Evolutionary conservation across 2,888 invertebrate species (phyloP).

Genomic region (Sarcophaga subvicina): DNA sequence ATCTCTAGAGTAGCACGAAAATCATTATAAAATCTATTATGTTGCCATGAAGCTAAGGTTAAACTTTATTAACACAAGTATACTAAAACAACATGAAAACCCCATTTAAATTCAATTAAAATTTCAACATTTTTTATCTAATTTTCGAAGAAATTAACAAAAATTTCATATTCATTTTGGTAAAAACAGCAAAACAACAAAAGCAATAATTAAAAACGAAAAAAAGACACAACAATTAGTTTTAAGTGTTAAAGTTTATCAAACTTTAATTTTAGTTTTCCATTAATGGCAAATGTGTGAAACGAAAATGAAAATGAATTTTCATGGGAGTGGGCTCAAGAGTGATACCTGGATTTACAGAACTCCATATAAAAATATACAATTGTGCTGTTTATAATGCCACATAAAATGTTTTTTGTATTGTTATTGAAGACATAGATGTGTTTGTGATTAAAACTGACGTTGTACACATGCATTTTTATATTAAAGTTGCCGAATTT

Average conservation of each 20-base stretch:
- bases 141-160: not conserved
- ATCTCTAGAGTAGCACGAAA: not conserved
- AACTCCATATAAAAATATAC: too few relatives aligned
- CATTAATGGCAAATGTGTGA: conserved; percentile 1
- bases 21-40: not conserved
- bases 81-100: not conserved
- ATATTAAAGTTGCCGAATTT: too few relatives aligned
- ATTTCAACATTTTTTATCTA: not conserved
- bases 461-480: too few relatives aligned
- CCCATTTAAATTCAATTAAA: conserved; percentile 34
- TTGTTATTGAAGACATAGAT: too few relatives aligned
- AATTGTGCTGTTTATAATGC: too few relatives aligned
- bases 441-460: too few relatives aligned
- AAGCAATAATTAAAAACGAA: not conserved
- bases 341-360: too few relatives aligned
- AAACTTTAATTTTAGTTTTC: not conserved
- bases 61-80: too few relatives aligned
- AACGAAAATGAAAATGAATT: not conserved
- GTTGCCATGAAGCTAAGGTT: not conserved
- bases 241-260: conserved; percentile 35
- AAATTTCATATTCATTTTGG: conserved; percentile 3
- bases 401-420: too few relatives aligned
- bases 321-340: too few relatives aligned
- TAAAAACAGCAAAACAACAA: not conserved
- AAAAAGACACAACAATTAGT: conserved; percentile 7